These are phyloP conservation scores for Zootoca vivipara DNA, from an alignment of 2,113 vertebrate genomes.

Conservation along the genomic window DNA sequence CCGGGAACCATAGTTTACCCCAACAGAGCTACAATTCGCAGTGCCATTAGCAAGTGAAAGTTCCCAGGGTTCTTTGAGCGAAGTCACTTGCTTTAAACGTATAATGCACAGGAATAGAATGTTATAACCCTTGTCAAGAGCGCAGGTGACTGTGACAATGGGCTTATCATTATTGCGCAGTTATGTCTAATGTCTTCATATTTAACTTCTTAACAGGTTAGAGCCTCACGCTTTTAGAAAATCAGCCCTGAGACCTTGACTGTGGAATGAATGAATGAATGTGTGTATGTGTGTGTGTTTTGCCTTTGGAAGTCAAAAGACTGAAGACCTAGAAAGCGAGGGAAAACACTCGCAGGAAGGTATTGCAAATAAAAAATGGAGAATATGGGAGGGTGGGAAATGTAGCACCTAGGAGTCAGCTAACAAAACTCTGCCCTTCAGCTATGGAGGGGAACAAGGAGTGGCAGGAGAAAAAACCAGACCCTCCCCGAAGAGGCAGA, in stretches of 20 bases:
- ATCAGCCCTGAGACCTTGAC: neutral
- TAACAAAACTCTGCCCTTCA: neutral
- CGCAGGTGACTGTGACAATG: neutral
- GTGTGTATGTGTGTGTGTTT: neutral
- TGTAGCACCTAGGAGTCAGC: neutral
- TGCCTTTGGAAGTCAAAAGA: no score
- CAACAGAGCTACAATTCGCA: no score
- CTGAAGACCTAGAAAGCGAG: neutral
- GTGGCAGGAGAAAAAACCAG: neutral
- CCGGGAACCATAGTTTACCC: no score
- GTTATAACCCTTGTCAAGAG: neutral
- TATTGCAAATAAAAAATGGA: neutral
- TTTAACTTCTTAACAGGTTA: neutral
- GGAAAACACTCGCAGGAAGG: neutral
- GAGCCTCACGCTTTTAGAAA: neutral
- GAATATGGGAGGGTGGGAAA: neutral
- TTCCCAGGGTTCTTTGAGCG: no score
- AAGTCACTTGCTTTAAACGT: no score
- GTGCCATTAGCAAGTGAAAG: no score
- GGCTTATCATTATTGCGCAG: neutral
- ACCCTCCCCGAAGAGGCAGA: neutral
- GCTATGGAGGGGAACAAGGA: slow-evolving; percentile 7
- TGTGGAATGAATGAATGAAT: neutral
- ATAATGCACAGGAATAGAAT: no score
- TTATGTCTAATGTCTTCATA: neutral